Evolutionary conservation across 2,113 vertebrate genomes (phyloP).

Genomic region (Eptesicus fuscus): DNA sequence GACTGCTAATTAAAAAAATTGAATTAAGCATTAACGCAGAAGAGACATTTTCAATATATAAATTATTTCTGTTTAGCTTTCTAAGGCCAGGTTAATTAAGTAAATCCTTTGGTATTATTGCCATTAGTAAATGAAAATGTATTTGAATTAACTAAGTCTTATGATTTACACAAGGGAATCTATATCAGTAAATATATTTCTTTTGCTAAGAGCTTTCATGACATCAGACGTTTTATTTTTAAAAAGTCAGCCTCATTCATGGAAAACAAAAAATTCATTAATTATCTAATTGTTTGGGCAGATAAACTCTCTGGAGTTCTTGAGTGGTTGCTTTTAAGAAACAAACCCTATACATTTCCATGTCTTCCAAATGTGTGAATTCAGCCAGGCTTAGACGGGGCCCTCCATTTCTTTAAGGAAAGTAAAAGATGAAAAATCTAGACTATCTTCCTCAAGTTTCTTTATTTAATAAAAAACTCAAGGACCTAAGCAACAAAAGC

Average conservation of each 20-base stretch:
- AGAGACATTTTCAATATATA: constrained; percentile 29
- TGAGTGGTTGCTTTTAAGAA: neutral
- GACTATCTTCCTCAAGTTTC: neutral
- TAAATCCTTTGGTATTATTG: constrained; percentile 23
- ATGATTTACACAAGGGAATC: constrained; percentile 4
- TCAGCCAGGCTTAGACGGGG: neutral
- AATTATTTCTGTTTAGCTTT: constrained; percentile 26
- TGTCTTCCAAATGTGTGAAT: neutral
- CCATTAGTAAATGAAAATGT: constrained; percentile 45
- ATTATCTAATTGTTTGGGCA: neutral
- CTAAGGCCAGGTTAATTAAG: constrained; percentile 39
- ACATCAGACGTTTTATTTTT: neutral
- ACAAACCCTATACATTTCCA: neutral
- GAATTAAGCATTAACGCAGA: constrained; percentile 40
- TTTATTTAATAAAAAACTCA: constrained; percentile 5
- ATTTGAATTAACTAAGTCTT: constrained; percentile 18
- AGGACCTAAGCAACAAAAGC: neutral
- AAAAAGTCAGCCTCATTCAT: neutral
- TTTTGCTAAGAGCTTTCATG: neutral
- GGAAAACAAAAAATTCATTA: neutral
- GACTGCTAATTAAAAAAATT: constrained; percentile 16
- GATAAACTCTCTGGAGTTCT: neutral
- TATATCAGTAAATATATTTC: constrained; percentile 10
- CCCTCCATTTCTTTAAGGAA: neutral
- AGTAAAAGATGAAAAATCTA: neutral